Evolutionary conservation across 1,140 invertebrate genomes (phyloP), one percentile per base, ranked within the genome.

Genomic region (Monochamus saltuarius): DNA sequence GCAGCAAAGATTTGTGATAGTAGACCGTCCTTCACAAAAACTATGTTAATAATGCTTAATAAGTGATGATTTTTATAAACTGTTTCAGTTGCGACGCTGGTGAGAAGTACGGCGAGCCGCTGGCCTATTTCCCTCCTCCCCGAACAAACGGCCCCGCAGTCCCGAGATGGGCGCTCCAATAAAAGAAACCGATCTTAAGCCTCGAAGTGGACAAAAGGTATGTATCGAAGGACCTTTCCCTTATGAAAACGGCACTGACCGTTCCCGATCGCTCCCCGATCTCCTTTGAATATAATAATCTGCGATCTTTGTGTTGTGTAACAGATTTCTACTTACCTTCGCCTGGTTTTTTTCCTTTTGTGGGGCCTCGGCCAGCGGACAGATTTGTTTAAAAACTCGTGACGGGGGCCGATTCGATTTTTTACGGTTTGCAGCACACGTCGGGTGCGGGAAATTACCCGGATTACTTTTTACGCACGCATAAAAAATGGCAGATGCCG

Each of bases 221-320:
- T 56, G 61, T 55, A 59, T 7, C 42, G 16, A 49, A 46, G 54
- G 47, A 57, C 65, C 65, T 58, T 66, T 59, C 54, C 42, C 35
- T 36, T 47, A 66, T 66, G 63, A 66, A 66, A 66, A 66, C 65
- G 64, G 58, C 65, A 66, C 59, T 66, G 65, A 66, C 65, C 65
- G 65, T 65, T 66, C 59, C 56, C 65, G 54, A 66, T 66, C 65
- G 64, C 61, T 64, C 65, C 61, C 61, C 56, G 56, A 56, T 55
- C 58, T 64, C 52, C 35, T 66, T 56, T 61, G 61, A 64, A 66
- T 64, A 66, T 66, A 61, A 66, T 66, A 63, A 66, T 66, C 61
- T 66, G 19, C 53, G 53, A 56, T 56, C 53, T 51, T 65, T 56
- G 61, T 62, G 49, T 54, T 65, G 35, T 61, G 52, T 61, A 64